A percentile compares a stretch with the other conserved stretches of the same genome.
These are phyloP conservation scores for Gortyna flavago DNA, from an alignment of 2,888 invertebrate genomes.

Conservation along the genomic window DNA sequence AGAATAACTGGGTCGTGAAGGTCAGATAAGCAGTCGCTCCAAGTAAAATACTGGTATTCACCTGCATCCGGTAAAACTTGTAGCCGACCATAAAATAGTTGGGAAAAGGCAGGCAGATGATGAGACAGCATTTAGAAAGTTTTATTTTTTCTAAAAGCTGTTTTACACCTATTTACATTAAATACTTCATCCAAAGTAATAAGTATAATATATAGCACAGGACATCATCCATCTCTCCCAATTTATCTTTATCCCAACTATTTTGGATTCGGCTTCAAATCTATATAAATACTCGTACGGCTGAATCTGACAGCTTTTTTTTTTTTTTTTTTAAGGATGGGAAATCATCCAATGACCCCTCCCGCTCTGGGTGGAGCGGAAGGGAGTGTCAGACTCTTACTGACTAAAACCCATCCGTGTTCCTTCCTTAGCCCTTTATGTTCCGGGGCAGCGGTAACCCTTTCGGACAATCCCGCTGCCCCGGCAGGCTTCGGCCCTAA, in stretches of 20 bases:
- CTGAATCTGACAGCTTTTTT: constrained; percentile 48
- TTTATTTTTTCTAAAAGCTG: background rate
- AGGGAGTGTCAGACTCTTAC: no score
- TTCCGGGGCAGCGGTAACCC: no score
- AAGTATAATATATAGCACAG: background rate
- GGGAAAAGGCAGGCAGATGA: background rate
- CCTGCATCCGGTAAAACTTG: background rate
- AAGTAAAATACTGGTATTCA: background rate
- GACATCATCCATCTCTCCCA: constrained; percentile 5
- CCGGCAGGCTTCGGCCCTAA: no score
- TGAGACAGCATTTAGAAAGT: background rate
- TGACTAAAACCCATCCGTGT: no score
- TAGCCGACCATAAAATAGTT: background rate
- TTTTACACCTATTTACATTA: background rate
- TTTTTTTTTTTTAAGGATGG: no score
- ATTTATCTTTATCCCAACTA: background rate
- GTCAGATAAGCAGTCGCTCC: background rate
- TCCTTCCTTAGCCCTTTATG: no score
- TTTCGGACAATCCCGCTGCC: no score
- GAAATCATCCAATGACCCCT: no score
- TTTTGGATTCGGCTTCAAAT: constrained; percentile 34
- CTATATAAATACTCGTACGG: constrained; percentile 20
- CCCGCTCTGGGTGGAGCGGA: no score
- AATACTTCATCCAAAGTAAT: background rate
- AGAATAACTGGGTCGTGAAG: background rate